Evolutionary conservation across 2,113 vertebrate genomes (phyloP).

Genomic region (Opisthocomus hoazin): DNA sequence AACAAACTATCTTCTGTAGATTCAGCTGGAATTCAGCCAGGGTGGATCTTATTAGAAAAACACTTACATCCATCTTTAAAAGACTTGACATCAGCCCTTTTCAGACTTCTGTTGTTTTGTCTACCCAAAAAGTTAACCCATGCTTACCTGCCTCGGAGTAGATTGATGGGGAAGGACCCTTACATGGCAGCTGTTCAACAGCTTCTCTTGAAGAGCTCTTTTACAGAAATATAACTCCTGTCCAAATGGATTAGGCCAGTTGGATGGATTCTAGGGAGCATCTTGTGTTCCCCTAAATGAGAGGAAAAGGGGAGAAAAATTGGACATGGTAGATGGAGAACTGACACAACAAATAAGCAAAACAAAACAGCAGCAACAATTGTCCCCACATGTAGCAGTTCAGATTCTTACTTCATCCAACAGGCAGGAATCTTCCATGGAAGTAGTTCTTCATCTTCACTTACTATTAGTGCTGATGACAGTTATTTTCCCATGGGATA

Average conservation of each 20-base stretch:
- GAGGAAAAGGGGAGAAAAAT: not conserved
- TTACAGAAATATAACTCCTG: not conserved
- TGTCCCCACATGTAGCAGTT: not conserved
- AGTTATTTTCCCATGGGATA: not conserved
- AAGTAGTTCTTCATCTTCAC: not conserved
- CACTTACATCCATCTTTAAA: not conserved
- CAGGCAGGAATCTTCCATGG: not conserved
- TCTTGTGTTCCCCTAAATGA: not conserved
- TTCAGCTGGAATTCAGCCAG: conserved; percentile 38
- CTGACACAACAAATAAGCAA: not conserved
- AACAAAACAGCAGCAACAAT: not conserved
- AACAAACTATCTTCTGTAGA: conserved; percentile 16
- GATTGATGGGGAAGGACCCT: accelerated
- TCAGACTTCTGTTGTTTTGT: not conserved
- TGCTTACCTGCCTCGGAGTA: not conserved
- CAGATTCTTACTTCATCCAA: not conserved
- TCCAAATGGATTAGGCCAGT: not conserved
- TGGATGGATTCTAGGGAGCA: not conserved
- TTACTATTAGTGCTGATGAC: not conserved
- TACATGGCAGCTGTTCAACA: not conserved
- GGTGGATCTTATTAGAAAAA: conserved; percentile 12
- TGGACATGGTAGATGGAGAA: not conserved
- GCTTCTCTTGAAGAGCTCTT: not conserved
- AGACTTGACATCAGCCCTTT: not conserved
- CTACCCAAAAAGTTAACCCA: not conserved